Conservation (phyloP, 2,888 invertebrate genomes). For the Octodonta nipae region DNA sequence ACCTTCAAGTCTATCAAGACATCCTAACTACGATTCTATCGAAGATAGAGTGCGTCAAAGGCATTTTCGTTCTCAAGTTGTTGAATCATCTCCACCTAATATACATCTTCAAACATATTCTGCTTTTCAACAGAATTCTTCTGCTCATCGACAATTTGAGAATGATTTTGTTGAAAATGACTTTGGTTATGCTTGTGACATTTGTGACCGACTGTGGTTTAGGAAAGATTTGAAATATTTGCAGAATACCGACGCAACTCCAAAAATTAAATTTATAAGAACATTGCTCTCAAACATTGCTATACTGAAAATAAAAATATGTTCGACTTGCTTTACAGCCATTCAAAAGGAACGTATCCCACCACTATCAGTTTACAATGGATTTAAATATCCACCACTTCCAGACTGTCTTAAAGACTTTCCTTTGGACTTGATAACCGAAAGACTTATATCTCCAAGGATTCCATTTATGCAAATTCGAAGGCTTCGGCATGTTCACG, state of each 20-base stretch:
- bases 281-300: not conserved
- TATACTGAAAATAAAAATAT: slow-evolving; percentile 3
- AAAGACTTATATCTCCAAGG: slow-evolving; percentile 1
- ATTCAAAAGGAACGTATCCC: slow-evolving; percentile 6
- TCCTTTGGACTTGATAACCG: not conserved
- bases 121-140: too few species aligned
- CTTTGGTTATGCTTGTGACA: slow-evolving; percentile 11
- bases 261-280: slow-evolving; percentile 5
- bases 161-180: too few species aligned
- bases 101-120: too few species aligned
- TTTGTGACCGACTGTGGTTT: slow-evolving; percentile 18
- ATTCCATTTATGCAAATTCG: slow-evolving; percentile 2
- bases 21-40: too few species aligned
- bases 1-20: too few species aligned
- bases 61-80: too few species aligned
- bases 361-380: not conserved
- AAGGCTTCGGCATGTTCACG: not conserved
- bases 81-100: too few species aligned
- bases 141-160: too few species aligned
- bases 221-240: slow-evolving; percentile 8
- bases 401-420: too few species aligned
- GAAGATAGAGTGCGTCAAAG: too few species aligned
- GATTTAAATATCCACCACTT: not conserved
- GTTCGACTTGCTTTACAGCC: slow-evolving; percentile 6
- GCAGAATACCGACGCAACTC: too few species aligned